phyloP scores from a whole-genome alignment of 1,140 invertebrate species.

The Drosophila arizonae region DNA sequence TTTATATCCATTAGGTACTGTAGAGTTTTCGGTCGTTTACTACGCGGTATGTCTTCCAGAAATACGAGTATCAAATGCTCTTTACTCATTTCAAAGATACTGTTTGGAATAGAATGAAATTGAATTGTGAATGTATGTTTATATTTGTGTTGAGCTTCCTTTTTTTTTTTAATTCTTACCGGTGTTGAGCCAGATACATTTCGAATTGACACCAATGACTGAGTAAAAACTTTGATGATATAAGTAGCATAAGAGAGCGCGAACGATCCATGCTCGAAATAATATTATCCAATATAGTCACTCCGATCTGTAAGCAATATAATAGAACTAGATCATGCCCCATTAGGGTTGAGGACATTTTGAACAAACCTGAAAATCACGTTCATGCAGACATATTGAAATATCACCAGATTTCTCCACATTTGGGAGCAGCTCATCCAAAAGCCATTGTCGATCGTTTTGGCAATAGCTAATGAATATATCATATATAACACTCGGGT shows the following conservation, averaged over 20 bases:
- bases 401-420: conserved; percentile 84
- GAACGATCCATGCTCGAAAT: conserved; percentile 86
- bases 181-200: conserved; percentile 87
- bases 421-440: conserved; percentile 85
- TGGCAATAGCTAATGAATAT: conserved; percentile 87
- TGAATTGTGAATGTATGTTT: too few relatives aligned
- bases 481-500: conserved; percentile 83
- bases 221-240: conserved; percentile 85
- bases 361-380: conserved; percentile 85
- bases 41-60: conserved; percentile 86
- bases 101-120: conserved; percentile 51
- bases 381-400: conserved; percentile 86
- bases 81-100: conserved; percentile 85
- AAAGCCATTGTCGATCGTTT: conserved; percentile 85
- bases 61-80: conserved; percentile 86
- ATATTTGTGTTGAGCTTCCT: not conserved
- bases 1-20: conserved; percentile 87
- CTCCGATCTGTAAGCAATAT: conserved; percentile 83
- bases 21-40: conserved; percentile 85
- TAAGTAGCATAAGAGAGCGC: conserved; percentile 85
- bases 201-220: conserved; percentile 88
- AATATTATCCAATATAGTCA: conserved; percentile 87
- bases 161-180: conserved; percentile 70
- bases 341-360: too few relatives aligned
- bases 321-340: not conserved